Percentiles rank a stretch among this genome's conserved stretches.
Conservation (phyloP, 2,888 invertebrate genomes). For the Sinotaia quadrata region DNA sequence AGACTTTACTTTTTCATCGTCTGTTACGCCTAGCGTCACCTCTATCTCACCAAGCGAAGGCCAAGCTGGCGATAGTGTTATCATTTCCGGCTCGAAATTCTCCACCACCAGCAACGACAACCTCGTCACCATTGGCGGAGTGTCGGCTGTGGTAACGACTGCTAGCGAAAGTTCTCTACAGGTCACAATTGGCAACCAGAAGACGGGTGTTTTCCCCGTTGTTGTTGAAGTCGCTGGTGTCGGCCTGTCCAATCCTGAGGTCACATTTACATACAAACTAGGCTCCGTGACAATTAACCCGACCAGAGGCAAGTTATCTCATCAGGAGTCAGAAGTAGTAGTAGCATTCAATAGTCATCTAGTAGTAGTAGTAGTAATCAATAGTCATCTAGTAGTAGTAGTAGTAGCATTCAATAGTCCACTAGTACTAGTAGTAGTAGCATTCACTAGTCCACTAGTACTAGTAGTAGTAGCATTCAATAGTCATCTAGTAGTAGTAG, state of each 20-base stretch:
- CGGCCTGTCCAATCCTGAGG: constrained; percentile 32
- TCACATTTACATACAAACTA: constrained; percentile 36
- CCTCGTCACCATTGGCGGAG: constrained; percentile 38
- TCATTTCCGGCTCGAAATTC: constrained; percentile 47
- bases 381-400: too few species aligned
- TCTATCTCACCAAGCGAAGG: constrained; percentile 43
- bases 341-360: too few species aligned
- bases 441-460: too few species aligned
- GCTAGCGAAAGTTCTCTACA: constrained; percentile 37
- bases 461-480: too few species aligned
- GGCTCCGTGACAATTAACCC: constrained; percentile 47
- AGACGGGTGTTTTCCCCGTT: constrained; percentile 32
- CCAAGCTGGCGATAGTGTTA: constrained; percentile 41
- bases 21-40: constrained; percentile 43
- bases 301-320: constrained; percentile 42
- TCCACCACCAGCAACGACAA: constrained; percentile 30
- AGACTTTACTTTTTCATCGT: constrained; percentile 34
- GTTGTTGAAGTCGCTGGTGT: constrained; percentile 31
- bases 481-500: too few species aligned
- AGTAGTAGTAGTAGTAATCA: too few species aligned
- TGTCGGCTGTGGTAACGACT: constrained; percentile 34
- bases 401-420: too few species aligned
- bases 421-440: too few species aligned
- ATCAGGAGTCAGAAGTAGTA: too few species aligned
- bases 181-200: constrained; percentile 36